Conservation (phyloP, 2,113 vertebrate species). For the Pterophyllum scalare region DNA sequence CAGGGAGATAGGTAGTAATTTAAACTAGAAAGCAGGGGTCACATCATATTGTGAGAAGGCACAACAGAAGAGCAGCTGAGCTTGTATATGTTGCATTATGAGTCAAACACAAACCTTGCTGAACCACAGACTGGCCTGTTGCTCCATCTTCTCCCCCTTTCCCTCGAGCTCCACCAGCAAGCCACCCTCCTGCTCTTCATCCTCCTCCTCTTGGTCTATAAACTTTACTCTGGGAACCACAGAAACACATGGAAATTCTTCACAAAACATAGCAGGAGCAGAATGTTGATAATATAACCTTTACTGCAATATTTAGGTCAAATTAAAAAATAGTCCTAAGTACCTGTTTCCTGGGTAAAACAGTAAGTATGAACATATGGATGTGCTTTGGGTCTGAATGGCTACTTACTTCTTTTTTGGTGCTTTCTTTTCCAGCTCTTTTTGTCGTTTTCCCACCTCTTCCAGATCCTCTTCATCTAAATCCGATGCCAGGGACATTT, state of each 20-base stretch:
- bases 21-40: background rate
- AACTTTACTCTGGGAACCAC: conserved; percentile 74
- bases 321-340: background rate
- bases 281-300: too few relatives aligned
- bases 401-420: conserved; percentile 73
- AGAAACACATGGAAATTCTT: background rate
- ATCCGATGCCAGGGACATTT: conserved; percentile 90
- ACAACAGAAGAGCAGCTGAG: background rate
- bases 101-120: conserved; percentile 84
- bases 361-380: background rate
- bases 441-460: conserved; percentile 79
- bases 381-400: background rate
- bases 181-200: conserved; percentile 78
- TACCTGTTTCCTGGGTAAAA: background rate
- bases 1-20: background rate
- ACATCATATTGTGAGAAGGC: background rate
- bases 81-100: background rate
- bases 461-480: conserved; percentile 88
- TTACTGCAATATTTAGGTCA: too few relatives aligned
- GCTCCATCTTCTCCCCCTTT: conserved; percentile 84
- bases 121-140: conserved; percentile 90
- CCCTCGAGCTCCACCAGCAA: conserved; percentile 89
- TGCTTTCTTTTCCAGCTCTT: conserved; percentile 59
- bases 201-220: conserved; percentile 64
- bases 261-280: background rate